phyloP scores from a whole-genome alignment of 2,113 vertebrate species.

The cat (Felis catus) region F.catus_Fca126_mat1.0 CM031411.1:12942501-12943000 shows the following conservation, averaged over 20 bases:
- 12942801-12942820: neutral
- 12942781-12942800: neutral
- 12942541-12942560: neutral
- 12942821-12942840: neutral
- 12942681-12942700: neutral
- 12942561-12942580: neutral
- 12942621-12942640: neutral
- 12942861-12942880: neutral
- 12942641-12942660: neutral
- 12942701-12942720: neutral
- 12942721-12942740: neutral
- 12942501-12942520: neutral
- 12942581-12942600: neutral
- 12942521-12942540: neutral
- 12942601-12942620: neutral
- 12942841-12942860: neutral
- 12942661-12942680: neutral
- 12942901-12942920: neutral
- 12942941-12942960: neutral
- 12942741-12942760: neutral
- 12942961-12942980: neutral
- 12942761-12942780: neutral
- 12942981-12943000: neutral
- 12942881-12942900: neutral
- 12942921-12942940: neutral